Evolutionary conservation across 2,888 invertebrate species (phyloP), one percentile per base, ranked within the genome.

Genomic region (Cataglyphis albicans): DNA sequence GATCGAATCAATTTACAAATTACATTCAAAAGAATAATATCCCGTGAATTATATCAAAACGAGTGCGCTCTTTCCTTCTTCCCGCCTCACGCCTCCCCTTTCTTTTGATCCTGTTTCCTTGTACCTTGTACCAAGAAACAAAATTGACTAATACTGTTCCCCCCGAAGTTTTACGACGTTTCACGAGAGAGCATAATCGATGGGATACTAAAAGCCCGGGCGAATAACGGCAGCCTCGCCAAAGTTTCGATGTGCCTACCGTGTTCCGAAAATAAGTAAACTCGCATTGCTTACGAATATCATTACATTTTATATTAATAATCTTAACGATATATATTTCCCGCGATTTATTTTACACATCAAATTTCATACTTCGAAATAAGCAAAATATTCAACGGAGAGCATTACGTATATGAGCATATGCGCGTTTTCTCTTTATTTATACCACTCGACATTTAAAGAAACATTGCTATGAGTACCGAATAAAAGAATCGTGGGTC

Each of bases 101-200:
- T 12, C n/a, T 59, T 80, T 72, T 84, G 85, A 85, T 82, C 82
- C 82, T 73, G 83, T 84, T 85, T 80, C 82, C 84, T 84, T 84
- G 83, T 84, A 88, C 82, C 88, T 88, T 88, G 87, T 38, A 67
- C 75, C 81, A 81, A 57, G 65, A 32, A 76, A 29, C 81, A 80
- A 72, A 72, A 64, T 68, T 74, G 65, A 65, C 84, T 83, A 84
- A 76, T 83, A 82, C 88, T 83, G 76, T 83, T 89, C 68, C 21
- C 48, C 38, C 86, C 90, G 86, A 89, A 86, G 82, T 84, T 86
- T 83, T 84, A 86, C 90, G 90, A 90, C 78, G 80, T 72, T 55
- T 65, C 83, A 87, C 90, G 89, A 89, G 81, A 57, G 83, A 48
- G 73, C 72, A 73, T 84, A 83, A 90, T 90, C 90, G 90, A 90